These are phyloP conservation scores for Mamestra configurata DNA, from an alignment of 1,140 invertebrate species.

Conservation along the genomic window DNA sequence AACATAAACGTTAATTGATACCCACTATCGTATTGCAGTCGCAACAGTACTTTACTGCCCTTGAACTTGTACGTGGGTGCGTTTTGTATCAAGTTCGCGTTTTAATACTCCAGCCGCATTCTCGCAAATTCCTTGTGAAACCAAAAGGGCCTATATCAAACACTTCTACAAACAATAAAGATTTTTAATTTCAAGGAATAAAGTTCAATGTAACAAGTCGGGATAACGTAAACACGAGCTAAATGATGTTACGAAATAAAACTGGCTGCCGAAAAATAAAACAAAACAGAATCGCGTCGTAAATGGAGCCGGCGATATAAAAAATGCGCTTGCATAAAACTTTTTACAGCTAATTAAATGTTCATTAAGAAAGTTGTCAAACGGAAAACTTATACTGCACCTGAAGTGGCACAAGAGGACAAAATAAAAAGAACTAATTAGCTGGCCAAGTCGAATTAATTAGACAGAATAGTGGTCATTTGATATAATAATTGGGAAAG, in stretches of 20 bases:
- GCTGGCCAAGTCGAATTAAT: too few species aligned
- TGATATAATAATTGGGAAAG: too few species aligned
- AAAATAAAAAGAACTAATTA: too few species aligned
- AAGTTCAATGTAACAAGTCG: neutral
- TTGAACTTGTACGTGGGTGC: slow-evolving; percentile 37
- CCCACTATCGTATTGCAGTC: neutral
- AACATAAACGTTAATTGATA: slow-evolving; percentile 10
- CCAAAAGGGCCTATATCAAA: neutral
- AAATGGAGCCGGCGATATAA: neutral
- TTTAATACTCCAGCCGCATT: slow-evolving; percentile 23
- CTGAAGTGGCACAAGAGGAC: too few species aligned
- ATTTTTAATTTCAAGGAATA: neutral
- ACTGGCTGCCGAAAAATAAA: slow-evolving; percentile 25
- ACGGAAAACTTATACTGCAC: too few species aligned
- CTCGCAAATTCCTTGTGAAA: neutral
- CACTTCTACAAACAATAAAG: neutral
- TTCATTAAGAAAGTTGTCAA: neutral
- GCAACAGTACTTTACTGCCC: slow-evolving; percentile 21
- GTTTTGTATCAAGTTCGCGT: slow-evolving; percentile 29
- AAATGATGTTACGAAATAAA: slow-evolving; percentile 22
- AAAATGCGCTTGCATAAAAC: slow-evolving; percentile 1
- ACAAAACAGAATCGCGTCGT: neutral
- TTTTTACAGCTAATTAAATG: neutral
- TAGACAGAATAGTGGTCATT: too few species aligned
- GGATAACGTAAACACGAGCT: neutral